Evolutionary conservation across 1,140 invertebrate species (phyloP).

Genomic region (Steinernema khuongi): DNA sequence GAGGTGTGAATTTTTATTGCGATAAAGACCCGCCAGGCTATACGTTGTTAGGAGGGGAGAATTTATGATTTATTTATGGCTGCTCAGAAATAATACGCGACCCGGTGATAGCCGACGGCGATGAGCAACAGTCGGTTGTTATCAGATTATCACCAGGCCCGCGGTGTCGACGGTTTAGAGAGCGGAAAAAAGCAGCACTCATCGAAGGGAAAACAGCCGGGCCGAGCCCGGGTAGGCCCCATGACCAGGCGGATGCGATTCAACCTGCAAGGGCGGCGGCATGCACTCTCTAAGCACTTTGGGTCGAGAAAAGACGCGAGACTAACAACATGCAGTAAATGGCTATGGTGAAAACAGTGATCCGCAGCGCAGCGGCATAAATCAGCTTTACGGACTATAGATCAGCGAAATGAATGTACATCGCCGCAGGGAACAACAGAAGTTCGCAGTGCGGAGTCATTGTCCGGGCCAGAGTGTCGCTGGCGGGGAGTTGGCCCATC

Average conservation of each 20-base stretch:
- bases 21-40: neutral
- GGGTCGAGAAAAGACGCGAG: too few species aligned
- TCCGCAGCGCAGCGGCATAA: constrained; percentile 6
- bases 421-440: constrained; percentile 9
- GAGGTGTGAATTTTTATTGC: constrained; percentile 1
- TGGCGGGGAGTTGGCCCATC: neutral
- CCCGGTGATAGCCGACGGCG: neutral
- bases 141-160: constrained; percentile 2
- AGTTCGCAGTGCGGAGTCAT: constrained; percentile 9
- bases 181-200: constrained; percentile 3
- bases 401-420: constrained; percentile 11
- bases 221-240: too few species aligned
- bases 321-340: neutral
- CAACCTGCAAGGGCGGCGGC: too few species aligned
- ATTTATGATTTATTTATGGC: constrained; percentile 2
- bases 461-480: constrained; percentile 7
- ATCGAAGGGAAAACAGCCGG: neutral
- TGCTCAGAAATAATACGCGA: constrained; percentile 7
- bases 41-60: constrained; percentile 6
- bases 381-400: constrained; percentile 16
- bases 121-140: constrained; percentile 5
- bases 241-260: too few species aligned
- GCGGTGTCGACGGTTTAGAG: neutral
- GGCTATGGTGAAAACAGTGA: neutral
- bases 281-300: too few species aligned